Conservation (phyloP, 2,113 vertebrate genomes). For the Cynopterus brachyotis region DNA sequence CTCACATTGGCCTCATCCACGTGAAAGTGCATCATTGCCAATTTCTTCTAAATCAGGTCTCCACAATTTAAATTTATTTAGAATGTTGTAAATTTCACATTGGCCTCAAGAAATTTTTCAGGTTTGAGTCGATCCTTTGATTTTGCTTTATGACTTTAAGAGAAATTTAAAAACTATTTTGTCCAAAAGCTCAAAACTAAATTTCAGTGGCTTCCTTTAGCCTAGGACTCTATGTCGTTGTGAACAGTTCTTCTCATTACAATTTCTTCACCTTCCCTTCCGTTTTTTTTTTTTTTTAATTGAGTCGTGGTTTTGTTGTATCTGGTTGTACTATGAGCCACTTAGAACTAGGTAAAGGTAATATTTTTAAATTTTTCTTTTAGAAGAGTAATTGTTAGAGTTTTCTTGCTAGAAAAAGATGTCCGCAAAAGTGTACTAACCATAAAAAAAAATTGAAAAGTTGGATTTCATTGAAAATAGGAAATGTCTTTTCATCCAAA, state of each 20-base stretch:
- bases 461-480: neutral
- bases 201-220: neutral
- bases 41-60: neutral
- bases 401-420: neutral
- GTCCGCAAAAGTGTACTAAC: neutral
- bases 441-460: slow-evolving; percentile 15
- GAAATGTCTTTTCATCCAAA: neutral
- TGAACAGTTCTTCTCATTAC: neutral
- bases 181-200: neutral
- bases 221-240: neutral
- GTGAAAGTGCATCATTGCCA: neutral
- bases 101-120: neutral
- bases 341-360: neutral
- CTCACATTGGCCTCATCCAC: neutral
- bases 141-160: slow-evolving; percentile 8
- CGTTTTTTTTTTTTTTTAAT: neutral
- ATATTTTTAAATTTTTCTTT: neutral
- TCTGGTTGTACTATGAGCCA: neutral
- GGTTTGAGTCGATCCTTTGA: neutral
- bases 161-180: neutral
- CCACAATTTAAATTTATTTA: neutral
- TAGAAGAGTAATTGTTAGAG: neutral
- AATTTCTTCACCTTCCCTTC: neutral
- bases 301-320: slow-evolving; percentile 4
- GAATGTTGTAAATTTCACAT: neutral